These are phyloP conservation scores for Tragopan temminckii DNA, from an alignment of 2,797 vertebrate species.

Conservation along the genomic window DNA sequence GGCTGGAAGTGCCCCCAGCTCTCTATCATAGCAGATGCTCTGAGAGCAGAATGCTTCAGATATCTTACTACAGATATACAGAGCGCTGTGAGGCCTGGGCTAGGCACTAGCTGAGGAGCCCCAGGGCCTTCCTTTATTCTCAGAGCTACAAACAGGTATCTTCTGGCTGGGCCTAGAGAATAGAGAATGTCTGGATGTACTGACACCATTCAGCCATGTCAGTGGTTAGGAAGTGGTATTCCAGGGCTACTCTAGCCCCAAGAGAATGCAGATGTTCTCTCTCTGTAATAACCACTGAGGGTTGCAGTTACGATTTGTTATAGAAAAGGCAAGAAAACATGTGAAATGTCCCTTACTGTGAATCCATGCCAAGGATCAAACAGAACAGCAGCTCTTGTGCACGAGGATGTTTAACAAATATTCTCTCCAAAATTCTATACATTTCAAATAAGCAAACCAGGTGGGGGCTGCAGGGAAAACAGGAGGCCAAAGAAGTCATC, in stretches of 20 bases:
- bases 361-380: conserved; percentile 35
- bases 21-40: background rate
- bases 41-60: background rate
- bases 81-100: background rate
- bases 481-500: background rate
- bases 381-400: background rate
- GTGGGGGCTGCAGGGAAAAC: conserved; percentile 6
- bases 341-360: background rate
- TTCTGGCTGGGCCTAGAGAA: background rate
- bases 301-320: background rate
- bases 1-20: background rate
- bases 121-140: background rate
- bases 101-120: background rate
- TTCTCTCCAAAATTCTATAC: conserved; percentile 9
- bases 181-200: background rate
- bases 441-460: conserved; percentile 18
- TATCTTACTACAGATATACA: background rate
- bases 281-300: background rate
- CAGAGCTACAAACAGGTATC: fast-evolving
- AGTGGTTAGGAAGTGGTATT: background rate
- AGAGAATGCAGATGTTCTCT: background rate
- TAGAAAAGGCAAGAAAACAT: background rate
- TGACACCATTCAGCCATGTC: background rate
- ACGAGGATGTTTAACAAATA: background rate
- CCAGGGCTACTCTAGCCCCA: background rate